These are phyloP conservation scores for Aricia agestis DNA, from an alignment of 1,140 invertebrate genomes.

Conservation along the genomic window DNA sequence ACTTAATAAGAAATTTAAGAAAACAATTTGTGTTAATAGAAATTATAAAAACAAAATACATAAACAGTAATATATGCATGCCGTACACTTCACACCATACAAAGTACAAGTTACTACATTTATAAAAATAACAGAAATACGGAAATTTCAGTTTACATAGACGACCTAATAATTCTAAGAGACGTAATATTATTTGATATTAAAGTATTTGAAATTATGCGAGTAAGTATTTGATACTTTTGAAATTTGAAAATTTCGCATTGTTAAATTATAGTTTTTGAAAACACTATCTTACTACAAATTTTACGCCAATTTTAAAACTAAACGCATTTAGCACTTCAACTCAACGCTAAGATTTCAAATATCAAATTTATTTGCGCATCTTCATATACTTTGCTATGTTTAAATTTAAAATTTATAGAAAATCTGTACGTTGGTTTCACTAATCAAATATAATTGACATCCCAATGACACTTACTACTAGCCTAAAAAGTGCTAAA, in stretches of 20 bases:
- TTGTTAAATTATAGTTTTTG: neutral
- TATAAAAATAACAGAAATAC: conserved; percentile 38
- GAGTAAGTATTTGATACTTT: conserved; percentile 30
- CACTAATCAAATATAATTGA: conserved; percentile 75
- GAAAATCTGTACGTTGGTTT: conserved; percentile 59
- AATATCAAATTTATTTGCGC: conserved; percentile 20
- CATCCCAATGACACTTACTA: conserved; percentile 73
- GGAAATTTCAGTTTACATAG: conserved; percentile 30
- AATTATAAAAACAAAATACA: conserved; percentile 20
- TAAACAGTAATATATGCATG: conserved; percentile 51
- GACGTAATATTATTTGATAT: conserved; percentile 27
- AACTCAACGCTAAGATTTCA: conserved; percentile 18
- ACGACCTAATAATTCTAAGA: conserved; percentile 25
- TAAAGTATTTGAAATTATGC: conserved; percentile 32
- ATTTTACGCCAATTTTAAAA: neutral
- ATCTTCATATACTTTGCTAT: conserved; percentile 14
- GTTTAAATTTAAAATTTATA: conserved; percentile 62
- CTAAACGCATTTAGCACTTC: neutral
- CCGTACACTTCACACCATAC: conserved; percentile 53
- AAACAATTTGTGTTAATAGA: no score
- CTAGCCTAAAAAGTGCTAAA: conserved; percentile 68
- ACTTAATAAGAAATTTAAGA: neutral
- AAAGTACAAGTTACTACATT: conserved; percentile 55
- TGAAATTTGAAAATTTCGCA: neutral
- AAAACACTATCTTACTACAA: neutral